Conservation (phyloP, 2,888 invertebrate genomes). For the Flexamia atlantica region DNA sequence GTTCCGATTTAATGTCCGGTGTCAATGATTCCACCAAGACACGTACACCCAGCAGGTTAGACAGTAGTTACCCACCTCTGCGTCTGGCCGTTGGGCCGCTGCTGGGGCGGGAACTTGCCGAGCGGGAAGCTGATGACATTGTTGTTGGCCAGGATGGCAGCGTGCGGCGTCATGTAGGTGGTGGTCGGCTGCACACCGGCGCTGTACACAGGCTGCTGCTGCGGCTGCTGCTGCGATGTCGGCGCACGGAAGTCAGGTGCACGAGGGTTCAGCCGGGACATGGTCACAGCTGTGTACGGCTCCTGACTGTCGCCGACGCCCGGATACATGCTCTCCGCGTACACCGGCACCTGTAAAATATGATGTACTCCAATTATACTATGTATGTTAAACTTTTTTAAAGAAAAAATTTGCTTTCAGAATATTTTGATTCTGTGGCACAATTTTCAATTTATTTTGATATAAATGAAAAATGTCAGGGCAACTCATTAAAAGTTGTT, state of each 20-base stretch:
- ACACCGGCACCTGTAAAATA: too few species aligned
- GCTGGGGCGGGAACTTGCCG: conserved; percentile 71
- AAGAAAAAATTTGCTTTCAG: too few species aligned
- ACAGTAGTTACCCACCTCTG: conserved; percentile 70
- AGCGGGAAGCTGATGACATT: conserved; percentile 71
- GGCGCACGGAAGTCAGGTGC: conserved; percentile 83
- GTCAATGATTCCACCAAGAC: too few species aligned
- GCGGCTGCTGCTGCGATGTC: conserved; percentile 45
- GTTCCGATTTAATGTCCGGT: too few species aligned
- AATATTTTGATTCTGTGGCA: too few species aligned
- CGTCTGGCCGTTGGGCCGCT: conserved; percentile 69
- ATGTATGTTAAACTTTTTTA: too few species aligned
- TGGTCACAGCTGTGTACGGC: conserved; percentile 76
- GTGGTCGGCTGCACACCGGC: conserved; percentile 71
- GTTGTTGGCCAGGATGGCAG: conserved; percentile 65
- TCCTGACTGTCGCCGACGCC: conserved; percentile 59
- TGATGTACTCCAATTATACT: too few species aligned
- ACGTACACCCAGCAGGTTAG: too few species aligned
- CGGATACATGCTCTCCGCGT: conserved; percentile 67
- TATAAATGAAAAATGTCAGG: too few species aligned
- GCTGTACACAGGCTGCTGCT: conserved; percentile 63
- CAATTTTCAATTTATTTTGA: too few species aligned
- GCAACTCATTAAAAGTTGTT: too few species aligned
- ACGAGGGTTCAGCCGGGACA: conserved; percentile 87
- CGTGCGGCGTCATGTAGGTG: conserved; percentile 50